These are phyloP conservation scores for Drosophila aff. DNA, from an alignment of 1,140 invertebrate genomes.

Conservation along the genomic window DNA sequence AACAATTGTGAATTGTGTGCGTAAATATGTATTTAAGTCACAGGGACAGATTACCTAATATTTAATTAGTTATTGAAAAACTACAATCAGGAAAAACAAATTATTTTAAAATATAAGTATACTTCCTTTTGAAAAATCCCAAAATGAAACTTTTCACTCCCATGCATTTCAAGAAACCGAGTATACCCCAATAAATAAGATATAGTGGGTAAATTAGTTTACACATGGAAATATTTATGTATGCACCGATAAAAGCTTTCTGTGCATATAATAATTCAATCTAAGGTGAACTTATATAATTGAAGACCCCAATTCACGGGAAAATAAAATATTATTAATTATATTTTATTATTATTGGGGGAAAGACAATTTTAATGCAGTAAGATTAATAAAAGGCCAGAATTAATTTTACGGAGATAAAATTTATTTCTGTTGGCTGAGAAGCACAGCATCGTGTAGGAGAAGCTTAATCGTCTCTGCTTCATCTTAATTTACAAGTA, in stretches of 20 bases:
- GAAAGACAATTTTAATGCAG: not conserved
- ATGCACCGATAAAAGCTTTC: conserved; percentile 38
- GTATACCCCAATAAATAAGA: not conserved
- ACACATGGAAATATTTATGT: conserved; percentile 34
- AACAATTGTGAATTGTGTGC: not conserved
- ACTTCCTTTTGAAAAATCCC: not conserved
- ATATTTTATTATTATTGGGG: too few species aligned
- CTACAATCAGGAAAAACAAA: too few species aligned
- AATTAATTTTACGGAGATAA: not conserved
- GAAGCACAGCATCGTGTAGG: not conserved
- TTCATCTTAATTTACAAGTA: conserved; percentile 17
- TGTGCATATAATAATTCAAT: conserved; percentile 17
- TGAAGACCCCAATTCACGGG: not conserved
- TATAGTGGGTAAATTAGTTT: not conserved
- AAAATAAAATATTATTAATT: not conserved
- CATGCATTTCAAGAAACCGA: too few species aligned
- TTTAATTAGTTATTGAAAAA: not conserved
- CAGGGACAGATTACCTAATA: not conserved
- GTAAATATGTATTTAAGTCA: not conserved
- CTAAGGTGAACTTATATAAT: not conserved
- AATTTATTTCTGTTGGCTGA: not conserved
- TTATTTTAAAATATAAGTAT: too few species aligned
- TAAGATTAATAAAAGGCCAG: too few species aligned
- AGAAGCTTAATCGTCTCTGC: not conserved
- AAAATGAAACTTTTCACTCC: not conserved